phyloP scores from a whole-genome alignment of 2,113 vertebrate species.

The Mesembrinibis cayennensis region DNA sequence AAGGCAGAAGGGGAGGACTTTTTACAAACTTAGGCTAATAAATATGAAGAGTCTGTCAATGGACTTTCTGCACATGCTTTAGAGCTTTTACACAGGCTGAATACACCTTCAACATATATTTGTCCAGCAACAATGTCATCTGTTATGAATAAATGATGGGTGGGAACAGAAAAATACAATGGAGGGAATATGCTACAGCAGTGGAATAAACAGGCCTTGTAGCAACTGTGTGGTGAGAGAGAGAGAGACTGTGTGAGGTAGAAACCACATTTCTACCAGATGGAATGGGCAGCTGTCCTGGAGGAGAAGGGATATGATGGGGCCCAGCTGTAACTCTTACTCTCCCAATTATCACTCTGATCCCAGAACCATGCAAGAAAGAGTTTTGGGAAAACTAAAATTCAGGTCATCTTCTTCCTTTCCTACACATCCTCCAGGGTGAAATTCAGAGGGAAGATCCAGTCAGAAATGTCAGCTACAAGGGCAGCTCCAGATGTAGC shows the following conservation, averaged over 20 bases:
- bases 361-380: neutral
- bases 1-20: neutral
- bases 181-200: neutral
- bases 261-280: conserved; percentile 13
- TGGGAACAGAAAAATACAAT: neutral
- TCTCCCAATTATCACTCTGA: neutral
- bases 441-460: neutral
- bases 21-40: conserved; percentile 8
- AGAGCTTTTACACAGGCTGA: neutral
- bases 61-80: neutral
- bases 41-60: neutral
- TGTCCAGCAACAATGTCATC: neutral
- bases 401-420: neutral
- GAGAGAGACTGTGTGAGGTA: conserved; percentile 27
- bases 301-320: neutral
- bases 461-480: neutral
- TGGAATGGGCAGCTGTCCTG: neutral
- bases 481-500: neutral
- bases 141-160: conserved; percentile 27
- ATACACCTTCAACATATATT: neutral
- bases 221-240: neutral
- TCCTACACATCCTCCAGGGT: neutral
- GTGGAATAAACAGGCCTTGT: neutral
- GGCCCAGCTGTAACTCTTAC: neutral
- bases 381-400: neutral